Evolutionary conservation across 1,140 invertebrate genomes (phyloP), one percentile per base, ranked within the genome.

Genomic region (Oreohelix idahoensis): DNA sequence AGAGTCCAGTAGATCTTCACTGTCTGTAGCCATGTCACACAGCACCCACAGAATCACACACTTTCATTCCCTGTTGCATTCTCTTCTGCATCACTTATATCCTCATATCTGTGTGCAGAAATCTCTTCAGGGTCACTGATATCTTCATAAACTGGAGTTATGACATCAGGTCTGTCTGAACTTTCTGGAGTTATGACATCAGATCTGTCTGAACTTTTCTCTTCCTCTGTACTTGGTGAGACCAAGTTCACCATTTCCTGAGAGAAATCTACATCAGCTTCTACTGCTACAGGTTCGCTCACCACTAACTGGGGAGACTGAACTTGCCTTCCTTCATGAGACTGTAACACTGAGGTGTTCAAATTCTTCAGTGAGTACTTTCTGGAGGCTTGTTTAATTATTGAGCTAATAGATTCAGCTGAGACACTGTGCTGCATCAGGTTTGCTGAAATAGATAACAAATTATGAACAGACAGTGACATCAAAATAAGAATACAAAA

Each of bases 161-260:
- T 39, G 38, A 74, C 49, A 77, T 53, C 49, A 53, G 49, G 45
- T 11, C 49, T 49, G 2, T 77, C 49, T 2, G 39, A 49, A 26
- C 1, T 36, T n/a, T n/a, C 35, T 51, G 39, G 75, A 42, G 71
- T 39, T 49, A 36, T 39, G 38, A 74, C 49, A 77, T 53, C 49
- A 53, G 49, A n/a, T 11, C 49, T 49, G 2, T 77, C 49, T 2
- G 39, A 49, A 26, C 1, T 36, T n/a, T n/a, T n/a, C 45, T 77
- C 20, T 20, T 32, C 75, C 26, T 77, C 75, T 53, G 75, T 29
- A 35, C 75, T 77, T 53, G 75, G 49, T 35, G 75, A 77, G 10
- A 77, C 75, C 75, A 77, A 58, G 49, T 77, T 53, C 45, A 77
- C 75, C 39, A 49, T 36, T 23, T 77, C 75, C 38, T 42, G 36